phyloP scores from a whole-genome alignment of 2,888 invertebrate species.

The Hemistola chrysoprasaria region DNA sequence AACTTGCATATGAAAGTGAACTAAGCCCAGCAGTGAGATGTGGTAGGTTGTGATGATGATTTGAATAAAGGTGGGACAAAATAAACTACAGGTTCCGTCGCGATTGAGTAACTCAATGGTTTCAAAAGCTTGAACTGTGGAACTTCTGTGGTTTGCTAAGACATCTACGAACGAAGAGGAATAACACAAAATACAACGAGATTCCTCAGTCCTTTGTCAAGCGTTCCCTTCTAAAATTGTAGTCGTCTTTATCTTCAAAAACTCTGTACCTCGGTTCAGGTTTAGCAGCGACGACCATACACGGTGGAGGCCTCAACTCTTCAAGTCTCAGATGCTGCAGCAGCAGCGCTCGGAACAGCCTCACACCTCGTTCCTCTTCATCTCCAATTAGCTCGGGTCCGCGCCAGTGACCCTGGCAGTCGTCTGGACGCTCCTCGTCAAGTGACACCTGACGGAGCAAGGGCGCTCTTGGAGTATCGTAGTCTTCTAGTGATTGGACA shows the following conservation, averaged over 20 bases:
- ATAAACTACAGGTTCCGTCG: too few relatives aligned
- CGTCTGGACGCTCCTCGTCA: conserved; percentile 73
- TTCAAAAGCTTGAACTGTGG: not conserved
- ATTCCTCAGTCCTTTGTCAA: too few relatives aligned
- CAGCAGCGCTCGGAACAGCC: conserved; percentile 73
- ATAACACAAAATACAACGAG: too few relatives aligned
- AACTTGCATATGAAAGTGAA: too few relatives aligned
- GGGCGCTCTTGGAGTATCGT: conserved; percentile 68
- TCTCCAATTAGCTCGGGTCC: conserved; percentile 66
- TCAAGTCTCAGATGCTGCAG: conserved; percentile 70
- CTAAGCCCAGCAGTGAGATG: too few relatives aligned
- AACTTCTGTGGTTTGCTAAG: not conserved
- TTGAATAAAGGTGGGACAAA: too few relatives aligned
- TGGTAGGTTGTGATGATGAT: too few relatives aligned
- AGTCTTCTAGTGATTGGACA: conserved; percentile 71
- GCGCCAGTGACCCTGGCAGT: conserved; percentile 76
- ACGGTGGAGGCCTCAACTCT: conserved; percentile 67
- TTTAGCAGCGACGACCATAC: conserved; percentile 60
- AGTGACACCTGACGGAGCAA: conserved; percentile 71
- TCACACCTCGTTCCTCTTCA: conserved; percentile 72
- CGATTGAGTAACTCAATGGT: too few relatives aligned
- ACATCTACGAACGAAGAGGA: too few relatives aligned
- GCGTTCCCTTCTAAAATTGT: too few relatives aligned
- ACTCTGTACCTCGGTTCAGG: conserved; percentile 73
- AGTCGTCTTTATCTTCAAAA: too few relatives aligned